Conservation (phyloP, 1,140 invertebrate genomes). For the Leguminivora glycinivorella region DNA sequence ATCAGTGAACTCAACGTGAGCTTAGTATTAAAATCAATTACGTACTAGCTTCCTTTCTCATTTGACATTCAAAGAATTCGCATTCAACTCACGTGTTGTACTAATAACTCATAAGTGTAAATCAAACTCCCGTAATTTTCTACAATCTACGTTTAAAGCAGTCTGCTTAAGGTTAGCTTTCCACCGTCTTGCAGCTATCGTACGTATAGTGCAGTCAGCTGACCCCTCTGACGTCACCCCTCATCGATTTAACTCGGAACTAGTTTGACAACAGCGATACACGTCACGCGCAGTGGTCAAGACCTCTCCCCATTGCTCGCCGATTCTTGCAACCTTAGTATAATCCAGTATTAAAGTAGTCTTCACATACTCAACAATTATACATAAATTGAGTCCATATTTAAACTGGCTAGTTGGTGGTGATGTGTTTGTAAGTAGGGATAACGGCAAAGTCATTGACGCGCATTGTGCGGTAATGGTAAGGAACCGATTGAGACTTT, state of each 20-base stretch:
- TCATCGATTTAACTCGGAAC: constrained; percentile 5
- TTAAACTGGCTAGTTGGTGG: neutral
- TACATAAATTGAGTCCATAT: neutral
- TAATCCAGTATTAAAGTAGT: neutral
- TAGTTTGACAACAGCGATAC: neutral
- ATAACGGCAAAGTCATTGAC: neutral
- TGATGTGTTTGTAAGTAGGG: neutral
- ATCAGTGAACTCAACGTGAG: neutral
- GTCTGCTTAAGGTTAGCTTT: neutral
- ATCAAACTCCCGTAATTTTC: too few species aligned
- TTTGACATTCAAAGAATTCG: constrained; percentile 1
- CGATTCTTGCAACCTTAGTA: neutral
- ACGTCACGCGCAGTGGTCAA: constrained; percentile 10
- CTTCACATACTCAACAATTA: neutral
- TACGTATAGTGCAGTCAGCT: neutral
- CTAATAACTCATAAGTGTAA: neutral
- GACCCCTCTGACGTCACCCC: constrained; percentile 7
- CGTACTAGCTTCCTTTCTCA: neutral
- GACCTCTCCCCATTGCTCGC: neutral
- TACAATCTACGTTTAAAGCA: neutral
- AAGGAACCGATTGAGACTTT: neutral
- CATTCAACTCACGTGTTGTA: neutral
- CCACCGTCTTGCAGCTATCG: neutral
- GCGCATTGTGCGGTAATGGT: neutral
- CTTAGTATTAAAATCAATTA: neutral